Evolutionary conservation across 1,140 invertebrate species (phyloP), one percentile per base, ranked within the genome.

Genomic region (Melitaea cinxia): DNA sequence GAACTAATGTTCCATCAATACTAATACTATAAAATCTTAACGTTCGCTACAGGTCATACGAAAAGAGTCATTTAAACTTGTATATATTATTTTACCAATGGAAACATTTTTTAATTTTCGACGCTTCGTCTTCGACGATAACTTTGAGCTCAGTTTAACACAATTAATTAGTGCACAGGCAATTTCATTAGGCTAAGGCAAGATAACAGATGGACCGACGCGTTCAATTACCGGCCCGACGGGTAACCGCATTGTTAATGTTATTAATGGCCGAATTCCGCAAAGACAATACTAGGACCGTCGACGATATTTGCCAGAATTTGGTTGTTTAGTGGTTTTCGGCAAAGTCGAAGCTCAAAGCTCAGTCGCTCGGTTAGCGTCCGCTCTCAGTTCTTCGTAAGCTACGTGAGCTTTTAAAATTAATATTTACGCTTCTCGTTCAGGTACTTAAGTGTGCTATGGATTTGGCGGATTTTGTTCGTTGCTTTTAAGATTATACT

Each of bases 261-360:
- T 84, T 84, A 84, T 84, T 82, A 84, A 84, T 82, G 82, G 72
- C 60, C 62, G 74, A 75, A 75, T 71, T 73, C 73, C 70, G 70
- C 71, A 78, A 72, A 64, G 64, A 64, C 65, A 63, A 71, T 61
- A 42, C 59, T 35, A 26, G 33, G 42, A 33, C 14, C 56, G 53
- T 33, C 37, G 64, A 45, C 56, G 33, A 60, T 66, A 66, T 60
- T 60, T 52, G 55, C 37, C 33, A 24, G 47, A 33, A 55, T 54
- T 47, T 6, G 35, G 54, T 56, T 68, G 58, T 68, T 68, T 68
- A 62, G 33, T 56, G 59, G 54, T 62, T 63, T 53, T 53, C 60
- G 35, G 17, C 59, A n/a, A n/a, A n/a, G n/a, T n/a, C n/a, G n/a
- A n/a, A n/a, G 33, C 45, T 65, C 63, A 21, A 52, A 33, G 45